phyloP scores from a whole-genome alignment of 1,140 invertebrate species.

The Bilobella aurantiaca region DNA sequence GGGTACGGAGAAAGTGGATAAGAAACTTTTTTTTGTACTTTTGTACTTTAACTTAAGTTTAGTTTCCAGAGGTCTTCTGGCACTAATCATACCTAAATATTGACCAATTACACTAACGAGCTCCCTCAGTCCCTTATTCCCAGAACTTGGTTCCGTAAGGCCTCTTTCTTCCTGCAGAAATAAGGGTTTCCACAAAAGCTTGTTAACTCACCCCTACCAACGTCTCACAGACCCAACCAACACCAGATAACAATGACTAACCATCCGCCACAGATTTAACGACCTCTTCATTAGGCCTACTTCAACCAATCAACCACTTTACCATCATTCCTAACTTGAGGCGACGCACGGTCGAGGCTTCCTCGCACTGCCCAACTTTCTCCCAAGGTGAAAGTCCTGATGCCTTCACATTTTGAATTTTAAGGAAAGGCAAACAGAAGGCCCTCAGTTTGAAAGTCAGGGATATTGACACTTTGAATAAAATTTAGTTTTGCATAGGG shows the following conservation, averaged over 20 bases:
- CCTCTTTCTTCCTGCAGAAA: background rate
- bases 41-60: constrained; percentile 12
- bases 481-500: background rate
- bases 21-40: background rate
- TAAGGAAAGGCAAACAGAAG: too few relatives aligned
- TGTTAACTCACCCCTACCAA: background rate
- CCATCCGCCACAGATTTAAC: constrained; percentile 5
- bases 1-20: background rate
- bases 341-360: background rate
- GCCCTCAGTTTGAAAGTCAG: too few relatives aligned
- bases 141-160: constrained; percentile 1
- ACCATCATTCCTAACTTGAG: background rate
- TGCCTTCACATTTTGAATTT: too few relatives aligned
- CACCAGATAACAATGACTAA: constrained; percentile 2
- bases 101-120: constrained; percentile 36
- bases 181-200: background rate
- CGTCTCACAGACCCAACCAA: too few relatives aligned
- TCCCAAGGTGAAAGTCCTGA: too few relatives aligned
- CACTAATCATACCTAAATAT: constrained; percentile 36
- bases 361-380: background rate
- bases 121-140: constrained; percentile 25
- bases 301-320: background rate
- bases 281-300: constrained; percentile 4
- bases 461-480: too few relatives aligned
- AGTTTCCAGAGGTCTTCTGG: background rate